A percentile compares a stretch with the other conserved stretches of the same genome.
phyloP scores from a whole-genome alignment of 2,113 vertebrate species.

The Agapornis roseicollis region DNA sequence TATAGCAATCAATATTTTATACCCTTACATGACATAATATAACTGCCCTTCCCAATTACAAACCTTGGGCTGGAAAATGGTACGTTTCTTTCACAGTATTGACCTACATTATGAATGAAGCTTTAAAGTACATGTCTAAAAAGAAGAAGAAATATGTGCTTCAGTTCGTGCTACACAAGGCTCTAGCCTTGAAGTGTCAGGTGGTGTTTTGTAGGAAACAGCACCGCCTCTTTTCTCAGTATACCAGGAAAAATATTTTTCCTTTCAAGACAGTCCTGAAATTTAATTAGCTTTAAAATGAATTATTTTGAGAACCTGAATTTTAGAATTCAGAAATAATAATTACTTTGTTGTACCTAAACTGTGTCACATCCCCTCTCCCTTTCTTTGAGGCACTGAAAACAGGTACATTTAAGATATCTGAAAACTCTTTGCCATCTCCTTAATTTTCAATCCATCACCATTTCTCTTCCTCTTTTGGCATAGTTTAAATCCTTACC shows the following conservation, averaged over 20 bases:
- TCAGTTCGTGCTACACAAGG: background rate
- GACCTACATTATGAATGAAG: background rate
- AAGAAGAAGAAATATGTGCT: background rate
- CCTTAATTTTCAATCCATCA: background rate
- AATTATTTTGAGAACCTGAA: background rate
- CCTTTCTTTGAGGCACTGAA: background rate
- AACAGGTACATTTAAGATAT: background rate
- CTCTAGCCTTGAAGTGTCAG: background rate
- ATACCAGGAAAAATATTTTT: background rate
- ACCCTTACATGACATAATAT: background rate
- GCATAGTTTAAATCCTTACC: background rate
- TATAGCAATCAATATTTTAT: slow-evolving; percentile 18
- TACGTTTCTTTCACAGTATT: background rate
- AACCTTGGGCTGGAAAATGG: background rate
- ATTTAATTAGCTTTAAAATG: background rate
- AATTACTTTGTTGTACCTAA: background rate
- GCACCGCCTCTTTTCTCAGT: background rate
- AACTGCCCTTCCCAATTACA: background rate
- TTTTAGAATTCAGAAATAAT: background rate
- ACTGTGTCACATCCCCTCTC: background rate
- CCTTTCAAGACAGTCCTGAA: background rate
- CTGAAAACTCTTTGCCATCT: background rate
- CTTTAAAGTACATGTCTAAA: background rate
- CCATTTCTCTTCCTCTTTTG: background rate
- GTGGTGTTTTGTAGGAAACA: background rate